Percentiles rank a stretch among this genome's conserved stretches.
Evolutionary conservation across 2,888 invertebrate species (phyloP).

Genomic region (Celastrina argiolus): DNA sequence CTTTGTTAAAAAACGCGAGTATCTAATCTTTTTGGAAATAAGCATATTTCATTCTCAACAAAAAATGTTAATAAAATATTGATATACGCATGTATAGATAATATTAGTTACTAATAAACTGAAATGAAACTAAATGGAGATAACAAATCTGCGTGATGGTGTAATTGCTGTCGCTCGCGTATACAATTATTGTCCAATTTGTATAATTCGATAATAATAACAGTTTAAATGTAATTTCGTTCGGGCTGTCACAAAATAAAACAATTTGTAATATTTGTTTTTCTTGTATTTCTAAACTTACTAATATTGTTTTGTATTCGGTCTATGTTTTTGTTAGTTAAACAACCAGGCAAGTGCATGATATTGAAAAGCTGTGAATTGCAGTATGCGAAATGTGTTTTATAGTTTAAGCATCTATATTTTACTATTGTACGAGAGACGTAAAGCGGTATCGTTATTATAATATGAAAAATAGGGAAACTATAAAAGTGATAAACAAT

Average conservation of each 20-base stretch:
- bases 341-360: not conserved
- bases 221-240: conserved; percentile 1
- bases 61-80: too few relatives aligned
- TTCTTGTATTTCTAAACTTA: not conserved
- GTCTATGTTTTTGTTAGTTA: not conserved
- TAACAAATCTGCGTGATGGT: not conserved
- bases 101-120: not conserved
- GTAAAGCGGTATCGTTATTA: not conserved
- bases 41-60: too few relatives aligned
- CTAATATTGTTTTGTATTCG: conserved; percentile 1
- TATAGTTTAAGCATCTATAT: too few relatives aligned
- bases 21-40: too few relatives aligned
- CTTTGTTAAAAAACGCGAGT: too few relatives aligned
- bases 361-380: not conserved
- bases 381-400: not conserved
- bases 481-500: too few relatives aligned
- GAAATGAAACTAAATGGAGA: not conserved
- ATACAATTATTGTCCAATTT: not conserved
- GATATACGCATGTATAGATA: not conserved
- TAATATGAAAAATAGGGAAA: too few relatives aligned
- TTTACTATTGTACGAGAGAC: too few relatives aligned
- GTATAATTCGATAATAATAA: not conserved
- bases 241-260: not conserved
- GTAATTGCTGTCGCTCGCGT: not conserved
- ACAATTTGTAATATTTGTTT: not conserved